These are phyloP conservation scores for Drosophila monieri DNA, from an alignment of 2,888 invertebrate species.

Conservation along the genomic window DNA sequence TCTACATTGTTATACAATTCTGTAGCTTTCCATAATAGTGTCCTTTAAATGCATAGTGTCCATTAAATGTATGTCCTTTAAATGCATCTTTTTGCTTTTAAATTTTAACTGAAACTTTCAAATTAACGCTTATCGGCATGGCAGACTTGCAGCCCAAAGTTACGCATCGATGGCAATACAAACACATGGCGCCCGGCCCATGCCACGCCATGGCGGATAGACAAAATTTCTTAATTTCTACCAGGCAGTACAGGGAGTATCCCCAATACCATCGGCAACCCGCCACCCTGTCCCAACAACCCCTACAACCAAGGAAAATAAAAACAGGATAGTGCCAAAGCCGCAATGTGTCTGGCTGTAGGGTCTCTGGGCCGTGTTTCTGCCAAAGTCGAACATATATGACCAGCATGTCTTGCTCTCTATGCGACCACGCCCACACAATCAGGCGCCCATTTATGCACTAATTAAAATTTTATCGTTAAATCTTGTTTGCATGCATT, in stretches of 20 bases:
- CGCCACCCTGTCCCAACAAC: neutral
- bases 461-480: constrained; percentile 80
- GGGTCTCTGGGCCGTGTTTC: constrained; percentile 25
- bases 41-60: too few relatives aligned
- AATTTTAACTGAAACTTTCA: constrained; percentile 22
- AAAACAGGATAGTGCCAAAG: constrained; percentile 67
- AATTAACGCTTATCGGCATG: constrained; percentile 44
- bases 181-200: constrained; percentile 14
- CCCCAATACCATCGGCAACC: neutral
- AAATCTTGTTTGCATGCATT: constrained; percentile 79
- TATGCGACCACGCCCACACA: constrained; percentile 72
- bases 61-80: neutral
- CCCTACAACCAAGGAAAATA: constrained; percentile 62
- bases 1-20: neutral
- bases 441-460: constrained; percentile 78
- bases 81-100: neutral
- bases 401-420: constrained; percentile 51
- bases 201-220: constrained; percentile 23
- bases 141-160: constrained; percentile 22
- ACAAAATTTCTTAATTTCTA: constrained; percentile 76
- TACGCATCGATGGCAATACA: constrained; percentile 40
- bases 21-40: too few relatives aligned
- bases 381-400: constrained; percentile 23
- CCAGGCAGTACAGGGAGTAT: constrained; percentile 11
- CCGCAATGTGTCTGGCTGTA: constrained; percentile 57